Percentiles rank a stretch among this genome's conserved stretches.
Evolutionary conservation across 1,140 invertebrate genomes (phyloP).

Genomic region (Eulimnadia texana): DNA sequence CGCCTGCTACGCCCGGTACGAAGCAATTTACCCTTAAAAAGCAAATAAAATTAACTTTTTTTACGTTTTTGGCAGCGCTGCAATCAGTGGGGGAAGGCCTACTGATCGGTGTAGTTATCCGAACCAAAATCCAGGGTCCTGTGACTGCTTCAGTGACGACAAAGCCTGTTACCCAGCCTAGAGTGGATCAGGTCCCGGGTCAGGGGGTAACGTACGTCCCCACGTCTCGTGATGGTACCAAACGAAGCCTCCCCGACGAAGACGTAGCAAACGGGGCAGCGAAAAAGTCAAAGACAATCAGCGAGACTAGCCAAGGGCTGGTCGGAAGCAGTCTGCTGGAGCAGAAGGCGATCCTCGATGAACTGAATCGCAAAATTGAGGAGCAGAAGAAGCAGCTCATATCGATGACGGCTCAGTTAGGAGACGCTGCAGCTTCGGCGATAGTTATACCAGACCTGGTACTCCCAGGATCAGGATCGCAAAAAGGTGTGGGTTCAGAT

Average conservation of each 20-base stretch:
- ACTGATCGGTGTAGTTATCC: slow-evolving; percentile 66
- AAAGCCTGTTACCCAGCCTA: neutral
- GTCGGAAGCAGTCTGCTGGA: slow-evolving; percentile 26
- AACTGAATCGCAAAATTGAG: slow-evolving; percentile 70
- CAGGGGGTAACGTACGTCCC: slow-evolving; percentile 3
- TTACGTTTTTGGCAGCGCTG: slow-evolving; percentile 35
- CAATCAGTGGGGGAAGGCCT: slow-evolving; percentile 53
- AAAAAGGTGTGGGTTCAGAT: neutral
- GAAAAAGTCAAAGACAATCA: slow-evolving; percentile 1
- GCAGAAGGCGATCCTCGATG: slow-evolving; percentile 42
- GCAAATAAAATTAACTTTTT: slow-evolving; percentile 43
- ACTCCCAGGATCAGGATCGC: neutral
- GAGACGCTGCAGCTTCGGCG: slow-evolving; percentile 20
- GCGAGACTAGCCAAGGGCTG: neutral
- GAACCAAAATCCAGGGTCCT: slow-evolving; percentile 38
- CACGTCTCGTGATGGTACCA: slow-evolving; percentile 23
- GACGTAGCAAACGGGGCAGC: slow-evolving; percentile 23
- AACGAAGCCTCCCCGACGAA: slow-evolving; percentile 56
- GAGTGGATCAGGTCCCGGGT: neutral
- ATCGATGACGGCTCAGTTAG: slow-evolving; percentile 15
- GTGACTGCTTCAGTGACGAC: neutral
- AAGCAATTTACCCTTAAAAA: slow-evolving; percentile 22
- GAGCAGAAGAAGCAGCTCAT: slow-evolving; percentile 61
- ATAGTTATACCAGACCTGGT: slow-evolving; percentile 37
- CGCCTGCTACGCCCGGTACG: slow-evolving; percentile 59